Evolutionary conservation across 2,888 invertebrate species (phyloP).

Genomic region (Parnassius mnemosyne): DNA sequence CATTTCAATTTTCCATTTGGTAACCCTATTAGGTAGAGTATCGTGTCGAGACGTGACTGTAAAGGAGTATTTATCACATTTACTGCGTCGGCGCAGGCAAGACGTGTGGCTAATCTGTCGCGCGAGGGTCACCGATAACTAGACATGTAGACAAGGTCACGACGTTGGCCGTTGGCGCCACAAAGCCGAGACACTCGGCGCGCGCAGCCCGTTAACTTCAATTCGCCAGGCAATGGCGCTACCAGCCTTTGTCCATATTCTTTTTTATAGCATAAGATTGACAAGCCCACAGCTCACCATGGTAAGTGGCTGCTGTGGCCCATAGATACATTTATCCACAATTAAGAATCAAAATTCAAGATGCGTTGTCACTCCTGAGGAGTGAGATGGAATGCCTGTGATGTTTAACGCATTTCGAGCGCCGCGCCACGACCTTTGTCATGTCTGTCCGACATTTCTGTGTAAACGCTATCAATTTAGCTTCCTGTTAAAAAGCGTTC

Average conservation of each 20-base stretch:
- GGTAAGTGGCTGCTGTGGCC: no score
- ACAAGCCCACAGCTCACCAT: no score
- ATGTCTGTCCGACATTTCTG: constrained; percentile 28
- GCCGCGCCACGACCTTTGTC: constrained; percentile 34
- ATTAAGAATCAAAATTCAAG: no score
- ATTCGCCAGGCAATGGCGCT: constrained; percentile 64
- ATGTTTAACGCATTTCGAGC: constrained; percentile 32
- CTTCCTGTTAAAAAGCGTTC: constrained; percentile 32
- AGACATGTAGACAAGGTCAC: constrained; percentile 78
- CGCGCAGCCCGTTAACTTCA: constrained; percentile 70
- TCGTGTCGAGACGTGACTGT: not conserved
- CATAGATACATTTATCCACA: no score
- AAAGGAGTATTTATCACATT: not conserved
- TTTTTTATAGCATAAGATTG: constrained; percentile 24
- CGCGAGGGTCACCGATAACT: constrained; percentile 75
- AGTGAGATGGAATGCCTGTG: no score
- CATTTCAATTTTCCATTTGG: not conserved
- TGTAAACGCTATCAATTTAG: constrained; percentile 15
- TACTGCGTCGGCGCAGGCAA: constrained; percentile 35
- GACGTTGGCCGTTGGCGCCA: constrained; percentile 76
- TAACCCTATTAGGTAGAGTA: not conserved
- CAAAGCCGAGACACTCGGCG: constrained; percentile 49
- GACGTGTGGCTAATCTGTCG: constrained; percentile 59
- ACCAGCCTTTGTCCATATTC: constrained; percentile 54
- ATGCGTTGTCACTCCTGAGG: no score